Evolutionary conservation across 2,888 invertebrate species (phyloP), one percentile per base, ranked within the genome.

Genomic region (Cheilosia pagana): DNA sequence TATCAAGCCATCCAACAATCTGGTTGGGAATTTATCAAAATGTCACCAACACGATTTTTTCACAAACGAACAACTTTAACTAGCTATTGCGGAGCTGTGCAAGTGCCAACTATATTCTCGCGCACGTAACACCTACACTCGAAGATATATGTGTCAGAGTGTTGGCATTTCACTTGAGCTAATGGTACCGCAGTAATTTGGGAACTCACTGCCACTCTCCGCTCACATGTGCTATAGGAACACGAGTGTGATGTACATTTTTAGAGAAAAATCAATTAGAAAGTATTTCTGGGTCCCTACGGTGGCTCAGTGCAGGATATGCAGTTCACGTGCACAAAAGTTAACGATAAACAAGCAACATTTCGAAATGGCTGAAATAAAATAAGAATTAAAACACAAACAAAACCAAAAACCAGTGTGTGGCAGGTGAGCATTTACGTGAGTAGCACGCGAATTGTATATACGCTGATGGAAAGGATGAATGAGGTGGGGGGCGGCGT

Each of bases 331-430:
- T 83, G 79, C 79, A 68, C 63, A 35, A 79, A 74, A 75, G 83
- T 75, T 83, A 83, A 79, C 79, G 74, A 79, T 83, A 83, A 83
- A 79, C 83, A 83, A 83, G 74, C 23, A 83, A 68, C 79, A 83
- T 72, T 74, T 74, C 62, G 8, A 16, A 78, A 83, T 83, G 78
- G 62, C 68, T 78, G 68, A 23, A 43, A 53, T 25, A 14, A 52
- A 23, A 19, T 28, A 21, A 48, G 39, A 43, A 59, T 35, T 41
- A 62, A 43, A 25, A 35, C 23, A 50, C 10, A 31, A 57, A 19
- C 0, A 10, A 50, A 43, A 21, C 23, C 19, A 50, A 57, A 35
- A 52, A 28, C 16, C 53, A 45, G 16, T 41, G 62, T 57, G 52
- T 76, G 77, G 45, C 72, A 72, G 79, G 79, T 79, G 65, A 35